Evolutionary conservation across 2,113 vertebrate species (phyloP).

Genomic region (Orientallactaga bullata): DNA sequence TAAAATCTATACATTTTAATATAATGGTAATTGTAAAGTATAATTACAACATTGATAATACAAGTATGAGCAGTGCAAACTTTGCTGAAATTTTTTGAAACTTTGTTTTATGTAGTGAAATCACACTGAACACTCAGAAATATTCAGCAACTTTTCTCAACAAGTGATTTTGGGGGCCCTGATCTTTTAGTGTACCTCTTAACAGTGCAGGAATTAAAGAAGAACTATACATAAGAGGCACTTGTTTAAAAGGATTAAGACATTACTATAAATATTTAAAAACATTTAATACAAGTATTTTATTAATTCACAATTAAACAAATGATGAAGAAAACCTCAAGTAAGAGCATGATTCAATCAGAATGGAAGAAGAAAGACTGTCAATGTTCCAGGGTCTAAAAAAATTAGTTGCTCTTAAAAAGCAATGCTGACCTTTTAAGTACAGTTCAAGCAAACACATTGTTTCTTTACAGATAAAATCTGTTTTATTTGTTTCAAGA

Average conservation of each 20-base stretch:
- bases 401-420: constrained; percentile 69
- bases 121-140: constrained; percentile 25
- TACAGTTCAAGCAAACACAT: constrained; percentile 52
- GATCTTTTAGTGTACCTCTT: constrained; percentile 25
- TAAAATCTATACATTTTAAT: background rate
- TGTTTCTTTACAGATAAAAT: constrained; percentile 56
- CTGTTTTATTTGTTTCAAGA: constrained; percentile 11
- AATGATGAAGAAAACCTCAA: constrained; percentile 60
- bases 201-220: background rate
- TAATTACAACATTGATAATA: constrained; percentile 40
- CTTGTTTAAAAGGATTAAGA: constrained; percentile 43
- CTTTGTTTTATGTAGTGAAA: constrained; percentile 50
- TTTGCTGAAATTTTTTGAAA: constrained; percentile 23
- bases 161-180: background rate
- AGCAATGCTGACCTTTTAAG: constrained; percentile 27
- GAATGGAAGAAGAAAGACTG: constrained; percentile 65
- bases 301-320: constrained; percentile 61
- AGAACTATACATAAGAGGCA: background rate
- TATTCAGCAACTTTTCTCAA: background rate
- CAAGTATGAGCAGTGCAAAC: constrained; percentile 10
- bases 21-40: constrained; percentile 49
- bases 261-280: constrained; percentile 1
- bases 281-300: constrained; percentile 37
- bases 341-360: constrained; percentile 71
- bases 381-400: constrained; percentile 82